Evolutionary conservation across 2,797 vertebrate genomes (phyloP), one percentile per base, ranked within the genome.

Genomic region (Mormyrops boulengeri): DNA sequence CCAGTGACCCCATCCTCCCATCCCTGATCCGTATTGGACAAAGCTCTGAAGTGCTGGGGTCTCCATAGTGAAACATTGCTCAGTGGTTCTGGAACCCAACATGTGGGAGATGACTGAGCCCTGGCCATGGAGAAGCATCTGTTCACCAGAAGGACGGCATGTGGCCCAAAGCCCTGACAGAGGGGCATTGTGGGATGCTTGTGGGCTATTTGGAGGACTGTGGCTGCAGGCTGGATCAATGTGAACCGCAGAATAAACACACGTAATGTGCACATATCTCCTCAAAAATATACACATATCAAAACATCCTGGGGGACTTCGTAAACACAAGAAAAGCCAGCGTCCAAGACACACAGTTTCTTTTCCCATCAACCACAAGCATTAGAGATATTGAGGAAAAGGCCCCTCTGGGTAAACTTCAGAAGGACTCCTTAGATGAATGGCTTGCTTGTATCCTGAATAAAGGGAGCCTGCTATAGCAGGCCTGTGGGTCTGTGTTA

Each of bases 161-260:
- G 30, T 34, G 88, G 88, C n/a, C 53, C 17, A 44, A n/a, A 47
- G 84, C 77, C 53, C 57, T 19, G 55, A 41, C 44, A 55, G 41
- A 89, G 50, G 38, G 17, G 88, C 77, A 57, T 73, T 57, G 50
- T 34, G 73, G 69, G 90, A 87, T 87, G 26, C 53, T 87, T 22
- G 41, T 62, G 55, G 14, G 60, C 17, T 22, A 84, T 82, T 12
- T 50, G 38, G 44, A 66, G 6, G 85, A 34, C 9, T 7, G 4
- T 34, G 69, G 30, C 50, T 86, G 87, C 73, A 14, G 66, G 55
- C 73, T 60, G 34, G 62, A 82, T 88, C 77, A 53, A 53, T 34
- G 9, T 30, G 47, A 85, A 62, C 60, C 34, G 38, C 53, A 30
- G 57, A 53, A 89, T 77, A 7, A 26, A 69, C 44, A n/a, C 38